Evolutionary conservation across 1,140 invertebrate species (phyloP).

Genomic region (Platorchestia sp.): DNA sequence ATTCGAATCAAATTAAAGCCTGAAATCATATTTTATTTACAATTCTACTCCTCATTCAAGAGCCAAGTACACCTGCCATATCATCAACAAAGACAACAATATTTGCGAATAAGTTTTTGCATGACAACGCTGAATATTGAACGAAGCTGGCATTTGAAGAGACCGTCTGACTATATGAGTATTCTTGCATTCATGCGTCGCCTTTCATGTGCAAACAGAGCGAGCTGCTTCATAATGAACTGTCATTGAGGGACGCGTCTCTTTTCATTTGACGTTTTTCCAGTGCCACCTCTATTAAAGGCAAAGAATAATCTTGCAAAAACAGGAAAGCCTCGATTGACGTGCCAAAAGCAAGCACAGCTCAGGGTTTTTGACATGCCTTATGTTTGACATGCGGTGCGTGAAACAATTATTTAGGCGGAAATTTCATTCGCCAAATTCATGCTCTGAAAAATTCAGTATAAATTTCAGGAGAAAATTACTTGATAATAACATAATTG

Average conservation of each 20-base stretch:
- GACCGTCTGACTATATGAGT: background rate
- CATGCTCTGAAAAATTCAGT: background rate
- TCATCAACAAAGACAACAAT: background rate
- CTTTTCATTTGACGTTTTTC: background rate
- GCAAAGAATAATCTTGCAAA: background rate
- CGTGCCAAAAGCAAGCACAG: background rate
- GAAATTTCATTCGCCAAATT: background rate
- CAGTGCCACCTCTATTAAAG: background rate
- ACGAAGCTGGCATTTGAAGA: background rate
- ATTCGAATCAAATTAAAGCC: background rate
- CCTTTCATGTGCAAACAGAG: slow-evolving; percentile 15
- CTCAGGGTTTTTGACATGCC: background rate
- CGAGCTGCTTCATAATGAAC: slow-evolving; percentile 42
- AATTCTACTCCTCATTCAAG: background rate
- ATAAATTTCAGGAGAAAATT: background rate
- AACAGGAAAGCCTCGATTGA: background rate
- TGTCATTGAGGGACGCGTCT: slow-evolving; percentile 22
- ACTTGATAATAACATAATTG: too few species aligned
- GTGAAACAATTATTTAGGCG: background rate
- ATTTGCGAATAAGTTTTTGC: background rate
- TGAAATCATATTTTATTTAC: background rate
- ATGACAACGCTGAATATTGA: background rate
- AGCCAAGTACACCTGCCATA: background rate
- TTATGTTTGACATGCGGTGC: background rate
- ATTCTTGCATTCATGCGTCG: background rate